Evolutionary conservation across 92 coral and sea anemone genomes (phyloP).

Genomic region (Paramuricea clavata): DNA sequence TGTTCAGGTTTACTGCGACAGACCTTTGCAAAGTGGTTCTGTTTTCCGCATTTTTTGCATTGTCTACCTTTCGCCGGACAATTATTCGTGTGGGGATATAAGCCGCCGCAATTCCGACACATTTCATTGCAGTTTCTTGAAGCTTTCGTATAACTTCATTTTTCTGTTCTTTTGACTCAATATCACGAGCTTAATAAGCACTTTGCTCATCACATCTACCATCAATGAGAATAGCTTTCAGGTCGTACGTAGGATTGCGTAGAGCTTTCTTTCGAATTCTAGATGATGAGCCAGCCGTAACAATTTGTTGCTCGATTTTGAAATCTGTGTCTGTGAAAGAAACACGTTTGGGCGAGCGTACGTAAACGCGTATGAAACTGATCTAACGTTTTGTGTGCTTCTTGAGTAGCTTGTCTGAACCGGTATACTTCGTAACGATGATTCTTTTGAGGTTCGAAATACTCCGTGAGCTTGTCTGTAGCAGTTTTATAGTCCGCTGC

Average conservation of each 20-base stretch:
- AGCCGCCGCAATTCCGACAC: not conserved
- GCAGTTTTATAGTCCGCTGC: not conserved
- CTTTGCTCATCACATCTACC: conserved; percentile 29
- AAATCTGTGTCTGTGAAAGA: not conserved
- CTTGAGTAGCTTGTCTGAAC: not conserved
- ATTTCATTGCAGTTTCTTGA: not conserved
- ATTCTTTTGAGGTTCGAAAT: not conserved
- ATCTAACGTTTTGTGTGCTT: not conserved
- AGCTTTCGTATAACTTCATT: not conserved
- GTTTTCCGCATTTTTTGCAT: not conserved
- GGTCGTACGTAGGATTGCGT: conserved; percentile 30
- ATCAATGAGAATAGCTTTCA: conserved; percentile 14
- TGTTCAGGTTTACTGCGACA: too few species aligned
- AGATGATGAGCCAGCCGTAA: conserved; percentile 6
- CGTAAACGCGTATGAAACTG: conserved; percentile 15
- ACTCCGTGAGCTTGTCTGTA: not conserved
- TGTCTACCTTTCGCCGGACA: conserved; percentile 18
- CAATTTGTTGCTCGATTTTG: conserved; percentile 2
- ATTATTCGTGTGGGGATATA: not conserved
- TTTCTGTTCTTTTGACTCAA: not conserved
- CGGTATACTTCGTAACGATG: conserved; percentile 20
- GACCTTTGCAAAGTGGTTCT: not conserved
- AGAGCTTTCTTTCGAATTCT: conserved; percentile 29
- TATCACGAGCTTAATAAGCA: conserved; percentile 24
- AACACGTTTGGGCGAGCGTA: conserved; percentile 35